Conservation (phyloP, 2,888 invertebrate species). For the Labia minor region DNA sequence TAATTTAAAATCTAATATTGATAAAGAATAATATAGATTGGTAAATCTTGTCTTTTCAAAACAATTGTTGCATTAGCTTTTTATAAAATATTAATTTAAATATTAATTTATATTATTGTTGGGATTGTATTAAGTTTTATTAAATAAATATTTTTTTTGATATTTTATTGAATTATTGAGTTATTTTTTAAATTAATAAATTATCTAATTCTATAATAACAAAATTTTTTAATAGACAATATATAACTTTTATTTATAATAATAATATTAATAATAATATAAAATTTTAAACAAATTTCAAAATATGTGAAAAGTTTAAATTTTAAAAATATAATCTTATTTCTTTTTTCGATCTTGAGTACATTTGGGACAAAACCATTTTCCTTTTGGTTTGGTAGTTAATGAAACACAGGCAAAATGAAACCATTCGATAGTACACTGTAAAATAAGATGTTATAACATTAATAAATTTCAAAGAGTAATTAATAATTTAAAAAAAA, state of each 20-base stretch:
- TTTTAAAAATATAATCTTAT: conserved; percentile 35
- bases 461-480: too few species aligned
- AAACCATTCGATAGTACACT: conserved; percentile 81
- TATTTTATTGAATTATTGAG: not conserved
- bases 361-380: conserved; percentile 93
- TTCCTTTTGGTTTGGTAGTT: conserved; percentile 85
- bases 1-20: too few species aligned
- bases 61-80: too few species aligned
- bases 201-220: conserved; percentile 14
- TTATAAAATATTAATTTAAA: too few species aligned
- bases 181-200: conserved; percentile 13
- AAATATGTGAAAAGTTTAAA: not conserved
- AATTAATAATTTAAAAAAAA: too few species aligned
- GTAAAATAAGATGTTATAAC: too few species aligned
- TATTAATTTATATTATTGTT: not conserved
- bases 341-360: conserved; percentile 69
- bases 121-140: not conserved
- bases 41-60: too few species aligned
- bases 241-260: conserved; percentile 3
- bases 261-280: not conserved
- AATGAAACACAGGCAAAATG: conserved; percentile 90
- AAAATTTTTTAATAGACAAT: not conserved
- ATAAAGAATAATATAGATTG: too few species aligned
- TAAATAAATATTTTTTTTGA: not conserved
- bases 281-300: too few species aligned